A percentile compares a stretch with the other conserved stretches of the same genome.
These are phyloP conservation scores for Cephus runcator DNA, from an alignment of 2,888 invertebrate genomes.

Conservation along the genomic window DNA sequence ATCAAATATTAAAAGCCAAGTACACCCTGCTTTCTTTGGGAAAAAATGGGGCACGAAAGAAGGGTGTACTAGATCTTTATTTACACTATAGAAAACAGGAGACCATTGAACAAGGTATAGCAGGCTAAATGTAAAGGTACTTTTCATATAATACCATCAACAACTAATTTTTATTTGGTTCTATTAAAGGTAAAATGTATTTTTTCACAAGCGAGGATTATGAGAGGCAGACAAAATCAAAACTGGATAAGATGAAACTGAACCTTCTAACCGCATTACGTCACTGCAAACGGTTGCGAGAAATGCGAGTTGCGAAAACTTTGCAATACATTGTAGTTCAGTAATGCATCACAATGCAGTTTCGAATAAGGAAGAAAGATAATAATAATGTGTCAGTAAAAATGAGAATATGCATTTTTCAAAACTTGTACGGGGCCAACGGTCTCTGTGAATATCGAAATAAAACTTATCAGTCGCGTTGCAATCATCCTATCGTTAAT, in stretches of 20 bases:
- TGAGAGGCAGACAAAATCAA: slow-evolving; percentile 43
- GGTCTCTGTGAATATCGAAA: background rate
- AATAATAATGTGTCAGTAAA: background rate
- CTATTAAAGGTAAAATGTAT: slow-evolving; percentile 40
- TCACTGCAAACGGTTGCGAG: slow-evolving; percentile 53
- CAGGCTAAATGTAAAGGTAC: background rate
- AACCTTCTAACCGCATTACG: slow-evolving; percentile 55
- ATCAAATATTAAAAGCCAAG: slow-evolving; percentile 51
- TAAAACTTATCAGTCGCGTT: background rate
- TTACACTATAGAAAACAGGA: slow-evolving; percentile 51
- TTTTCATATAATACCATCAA: background rate
- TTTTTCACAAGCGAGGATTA: slow-evolving; percentile 58
- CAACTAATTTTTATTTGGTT: background rate
- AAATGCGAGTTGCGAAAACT: slow-evolving; percentile 45
- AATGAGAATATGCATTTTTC: background rate
- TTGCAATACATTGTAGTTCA: slow-evolving; percentile 37
- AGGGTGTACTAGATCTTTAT: slow-evolving; percentile 52
- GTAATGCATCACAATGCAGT: background rate
- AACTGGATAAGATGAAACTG: slow-evolving; percentile 55
- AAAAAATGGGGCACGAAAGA: slow-evolving; percentile 50
- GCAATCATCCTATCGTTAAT: background rate
- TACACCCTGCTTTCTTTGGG: slow-evolving; percentile 51
- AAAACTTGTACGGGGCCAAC: background rate
- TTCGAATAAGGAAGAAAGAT: background rate
- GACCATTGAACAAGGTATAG: slow-evolving; percentile 23